Percentiles rank a stretch among this genome's conserved stretches.
These are phyloP conservation scores for Pediacus dermestoides DNA, from an alignment of 2,888 invertebrate genomes.

Conservation along the genomic window DNA sequence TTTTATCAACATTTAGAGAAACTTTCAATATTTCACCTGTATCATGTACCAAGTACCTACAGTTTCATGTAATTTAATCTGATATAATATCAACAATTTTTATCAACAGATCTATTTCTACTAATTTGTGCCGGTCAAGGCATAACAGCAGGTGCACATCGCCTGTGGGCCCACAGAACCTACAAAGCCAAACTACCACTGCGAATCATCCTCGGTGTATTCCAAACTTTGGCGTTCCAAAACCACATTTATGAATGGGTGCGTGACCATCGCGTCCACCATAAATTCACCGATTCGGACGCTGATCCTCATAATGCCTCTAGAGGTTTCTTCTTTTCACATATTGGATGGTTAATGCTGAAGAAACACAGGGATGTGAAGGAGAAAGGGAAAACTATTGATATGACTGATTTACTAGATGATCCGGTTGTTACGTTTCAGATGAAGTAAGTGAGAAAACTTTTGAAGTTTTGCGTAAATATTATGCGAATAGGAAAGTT, in stretches of 20 bases:
- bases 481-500: too few relatives aligned
- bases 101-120: too few relatives aligned
- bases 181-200: constrained; percentile 89
- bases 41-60: too few relatives aligned
- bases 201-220: constrained; percentile 70
- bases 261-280: constrained; percentile 79
- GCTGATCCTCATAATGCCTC: constrained; percentile 87
- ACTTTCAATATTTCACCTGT: too few relatives aligned
- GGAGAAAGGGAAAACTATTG: constrained; percentile 74
- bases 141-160: constrained; percentile 90
- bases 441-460: constrained; percentile 78
- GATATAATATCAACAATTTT: too few relatives aligned
- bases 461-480: too few relatives aligned
- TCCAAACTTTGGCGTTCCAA: constrained; percentile 85
- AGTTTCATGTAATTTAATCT: too few relatives aligned
- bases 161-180: constrained; percentile 88
- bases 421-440: constrained; percentile 87
- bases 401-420: constrained; percentile 80
- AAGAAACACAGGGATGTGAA: constrained; percentile 88
- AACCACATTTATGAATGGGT: constrained; percentile 88
- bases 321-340: constrained; percentile 89
- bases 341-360: constrained; percentile 89
- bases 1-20: too few relatives aligned
- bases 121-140: too few relatives aligned
- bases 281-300: constrained; percentile 84